A percentile compares a stretch with the other conserved stretches of the same genome.
phyloP scores from a whole-genome alignment of 2,888 invertebrate genomes.

The Podabrus alpinus region DNA sequence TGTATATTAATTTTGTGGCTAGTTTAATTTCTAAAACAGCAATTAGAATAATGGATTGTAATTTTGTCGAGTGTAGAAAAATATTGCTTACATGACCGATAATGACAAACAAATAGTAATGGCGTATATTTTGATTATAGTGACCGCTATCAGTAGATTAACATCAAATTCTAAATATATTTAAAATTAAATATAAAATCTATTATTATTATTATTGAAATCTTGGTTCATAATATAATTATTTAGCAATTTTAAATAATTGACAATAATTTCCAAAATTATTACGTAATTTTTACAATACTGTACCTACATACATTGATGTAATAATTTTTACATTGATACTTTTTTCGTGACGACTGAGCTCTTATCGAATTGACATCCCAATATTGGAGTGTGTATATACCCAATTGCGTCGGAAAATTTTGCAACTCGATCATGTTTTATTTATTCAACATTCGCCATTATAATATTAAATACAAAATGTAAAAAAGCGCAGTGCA shows the following conservation, averaged over 20 bases:
- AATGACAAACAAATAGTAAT: conserved; percentile 3
- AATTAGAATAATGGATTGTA: conserved; percentile 21
- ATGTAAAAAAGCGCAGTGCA: neutral
- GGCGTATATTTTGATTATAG: conserved; percentile 1
- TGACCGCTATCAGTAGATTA: conserved; percentile 1
- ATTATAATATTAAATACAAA: neutral
- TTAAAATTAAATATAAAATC: neutral
- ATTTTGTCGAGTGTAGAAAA: conserved; percentile 25
- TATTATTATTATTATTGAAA: neutral
- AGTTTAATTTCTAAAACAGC: conserved; percentile 6
- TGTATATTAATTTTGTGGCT: neutral
- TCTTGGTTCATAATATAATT: neutral
- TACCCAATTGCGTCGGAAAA: neutral
- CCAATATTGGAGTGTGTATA: neutral
- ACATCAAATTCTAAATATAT: conserved; percentile 1
- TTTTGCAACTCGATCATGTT: neutral
- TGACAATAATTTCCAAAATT: neutral
- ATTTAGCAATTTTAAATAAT: neutral
- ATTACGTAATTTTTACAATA: neutral
- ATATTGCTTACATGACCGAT: conserved; percentile 9
- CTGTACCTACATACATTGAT: neutral
- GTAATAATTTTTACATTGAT: neutral
- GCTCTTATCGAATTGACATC: neutral
- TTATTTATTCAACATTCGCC: neutral
- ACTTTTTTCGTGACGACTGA: neutral